Percentiles rank a stretch among this genome's conserved stretches.
Conservation (phyloP, 2,113 vertebrate genomes). For the Pycnonotus jocosus region DNA sequence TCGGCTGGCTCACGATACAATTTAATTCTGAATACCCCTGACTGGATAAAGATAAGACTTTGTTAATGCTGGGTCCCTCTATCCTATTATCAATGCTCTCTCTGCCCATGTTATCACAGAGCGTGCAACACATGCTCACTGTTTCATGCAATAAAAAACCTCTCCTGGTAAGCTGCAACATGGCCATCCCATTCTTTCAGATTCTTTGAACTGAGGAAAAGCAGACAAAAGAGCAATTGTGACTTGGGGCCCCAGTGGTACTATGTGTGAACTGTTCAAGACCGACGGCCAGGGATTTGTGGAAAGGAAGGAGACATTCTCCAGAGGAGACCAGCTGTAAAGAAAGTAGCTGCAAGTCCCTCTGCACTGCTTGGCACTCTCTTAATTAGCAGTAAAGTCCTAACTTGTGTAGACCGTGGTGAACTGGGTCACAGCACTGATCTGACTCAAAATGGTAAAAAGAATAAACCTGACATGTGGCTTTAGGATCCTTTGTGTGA, state of each 20-base stretch:
- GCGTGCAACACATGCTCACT: fast-evolving
- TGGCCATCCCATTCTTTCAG: not conserved
- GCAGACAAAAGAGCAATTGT: not conserved
- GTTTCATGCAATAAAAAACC: not conserved
- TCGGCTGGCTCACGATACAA: not conserved
- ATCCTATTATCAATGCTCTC: not conserved
- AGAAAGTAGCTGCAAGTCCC: not conserved
- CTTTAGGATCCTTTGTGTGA: not conserved
- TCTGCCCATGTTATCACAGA: not conserved
- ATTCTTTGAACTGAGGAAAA: not conserved
- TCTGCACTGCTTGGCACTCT: not conserved
- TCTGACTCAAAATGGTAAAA: not conserved
- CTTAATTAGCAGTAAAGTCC: not conserved
- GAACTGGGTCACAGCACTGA: not conserved
- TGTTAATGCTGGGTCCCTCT: not conserved
- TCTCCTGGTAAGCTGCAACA: not conserved
- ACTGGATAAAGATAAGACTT: not conserved
- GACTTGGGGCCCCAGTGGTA: not conserved
- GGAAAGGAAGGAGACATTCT: not conserved
- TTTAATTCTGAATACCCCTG: not conserved
- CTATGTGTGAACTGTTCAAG: not conserved
- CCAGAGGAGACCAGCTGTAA: not conserved
- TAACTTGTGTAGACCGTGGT: fast-evolving
- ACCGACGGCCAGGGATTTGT: not conserved
- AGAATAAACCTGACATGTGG: not conserved